These are phyloP conservation scores for Mythimna loreyi DNA, from an alignment of 2,888 invertebrate genomes.

Conservation along the genomic window DNA sequence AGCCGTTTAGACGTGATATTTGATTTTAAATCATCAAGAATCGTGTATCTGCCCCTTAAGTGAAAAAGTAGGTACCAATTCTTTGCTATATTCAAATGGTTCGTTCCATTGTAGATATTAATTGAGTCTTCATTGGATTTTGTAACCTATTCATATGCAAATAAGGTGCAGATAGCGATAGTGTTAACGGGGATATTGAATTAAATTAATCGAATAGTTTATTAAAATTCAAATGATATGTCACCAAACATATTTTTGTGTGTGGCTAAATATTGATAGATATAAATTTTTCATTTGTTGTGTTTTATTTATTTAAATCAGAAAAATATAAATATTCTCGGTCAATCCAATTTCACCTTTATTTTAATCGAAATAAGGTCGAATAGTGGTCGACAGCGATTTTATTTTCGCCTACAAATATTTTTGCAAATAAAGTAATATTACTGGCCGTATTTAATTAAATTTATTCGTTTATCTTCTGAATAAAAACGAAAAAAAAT, in stretches of 20 bases:
- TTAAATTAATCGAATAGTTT: not conserved
- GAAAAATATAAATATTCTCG: not conserved
- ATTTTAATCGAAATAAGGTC: not conserved
- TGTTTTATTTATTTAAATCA: not conserved
- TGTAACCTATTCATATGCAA: slow-evolving; percentile 10
- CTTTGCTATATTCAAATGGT: not conserved
- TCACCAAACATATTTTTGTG: not conserved
- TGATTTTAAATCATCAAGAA: too few relatives aligned
- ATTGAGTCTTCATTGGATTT: slow-evolving; percentile 4
- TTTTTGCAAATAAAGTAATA: too few relatives aligned
- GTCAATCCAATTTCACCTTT: not conserved
- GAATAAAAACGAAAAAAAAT: too few relatives aligned
- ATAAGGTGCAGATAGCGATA: slow-evolving; percentile 15
- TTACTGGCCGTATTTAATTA: too few relatives aligned
- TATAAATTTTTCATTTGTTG: not conserved
- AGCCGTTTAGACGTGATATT: too few relatives aligned
- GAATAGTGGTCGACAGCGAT: not conserved
- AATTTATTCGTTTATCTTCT: too few relatives aligned
- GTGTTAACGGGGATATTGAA: not conserved
- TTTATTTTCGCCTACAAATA: not conserved
- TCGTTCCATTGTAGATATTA: not conserved
- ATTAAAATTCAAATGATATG: slow-evolving; percentile 26
- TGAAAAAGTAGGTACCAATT: not conserved
- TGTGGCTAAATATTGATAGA: not conserved
- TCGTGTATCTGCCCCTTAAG: too few relatives aligned